These are phyloP conservation scores for Agrochola litura DNA, from an alignment of 2,888 invertebrate species.

Conservation along the genomic window DNA sequence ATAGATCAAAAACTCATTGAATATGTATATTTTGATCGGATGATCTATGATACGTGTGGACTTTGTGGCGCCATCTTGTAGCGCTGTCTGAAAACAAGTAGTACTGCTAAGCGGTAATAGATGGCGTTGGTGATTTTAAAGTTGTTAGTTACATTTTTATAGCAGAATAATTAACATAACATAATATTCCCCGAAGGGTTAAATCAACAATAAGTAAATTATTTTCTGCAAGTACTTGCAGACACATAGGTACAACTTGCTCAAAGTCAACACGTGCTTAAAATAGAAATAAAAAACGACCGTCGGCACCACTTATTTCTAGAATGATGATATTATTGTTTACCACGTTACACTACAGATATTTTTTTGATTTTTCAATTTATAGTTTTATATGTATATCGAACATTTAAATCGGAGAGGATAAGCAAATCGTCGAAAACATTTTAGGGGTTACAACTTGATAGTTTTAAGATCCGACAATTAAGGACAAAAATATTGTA, in stretches of 20 bases:
- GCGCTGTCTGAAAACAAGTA: background rate
- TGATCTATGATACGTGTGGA: conserved; percentile 23
- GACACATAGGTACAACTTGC: background rate
- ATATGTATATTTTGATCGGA: conserved; percentile 53
- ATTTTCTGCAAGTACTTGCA: conserved; percentile 32
- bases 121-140: conserved; percentile 18
- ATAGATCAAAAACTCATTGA: conserved; percentile 68
- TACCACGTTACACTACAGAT: conserved; percentile 40
- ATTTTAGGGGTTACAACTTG: background rate
- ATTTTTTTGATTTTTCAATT: conserved; percentile 11
- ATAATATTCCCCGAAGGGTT: background rate
- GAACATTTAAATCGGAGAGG: conserved; percentile 11
- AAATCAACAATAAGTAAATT: background rate
- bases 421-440: background rate
- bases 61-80: conserved; percentile 29
- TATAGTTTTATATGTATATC: conserved; percentile 6
- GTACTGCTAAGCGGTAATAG: conserved; percentile 13
- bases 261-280: conserved; percentile 19
- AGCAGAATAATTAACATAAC: background rate
- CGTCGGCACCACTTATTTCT: conserved; percentile 22
- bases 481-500: background rate
- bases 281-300: conserved; percentile 26
- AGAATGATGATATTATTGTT: conserved; percentile 56
- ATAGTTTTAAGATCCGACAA: too few relatives aligned
- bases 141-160: background rate